Base-by-base conservation (phyloP, 2,888 invertebrate genomes). In the Callyntrura guangdongensis region DNA sequence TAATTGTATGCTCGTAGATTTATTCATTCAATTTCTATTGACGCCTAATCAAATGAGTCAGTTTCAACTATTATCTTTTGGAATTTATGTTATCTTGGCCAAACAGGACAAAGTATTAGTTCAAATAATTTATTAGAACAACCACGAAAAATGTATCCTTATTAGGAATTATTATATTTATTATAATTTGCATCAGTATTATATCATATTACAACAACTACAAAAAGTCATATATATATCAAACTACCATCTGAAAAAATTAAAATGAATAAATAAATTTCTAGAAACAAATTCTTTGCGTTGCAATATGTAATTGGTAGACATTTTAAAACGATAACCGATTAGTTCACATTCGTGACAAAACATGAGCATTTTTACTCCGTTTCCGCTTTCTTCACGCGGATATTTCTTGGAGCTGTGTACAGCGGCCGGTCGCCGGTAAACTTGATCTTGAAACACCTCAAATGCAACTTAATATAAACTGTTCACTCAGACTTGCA, bases 151-250 rank as follows among this genome's bases (percentile, higher is more conserved):
- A 79, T 53, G 86, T 82, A 69, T 72, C 82, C 84, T 89, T 67
- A 72, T 79, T 87, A 59, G 64, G 79, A 61, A 45, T 56, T 77
- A 56, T 89, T 61, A 86, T 90, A 90, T 86, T 90, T 86, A 86
- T 90, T 90, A 72, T 86, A 89, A 86, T 90, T 90, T 90, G 81
- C 69, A 90, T 90, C 90, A 90, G 90, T 90, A 90, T 90, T 90
- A 90, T 86, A 89, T 90, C 81, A 82, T 86, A 86, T 79, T 79
- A 61, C 59, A 81, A 69, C 86, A 90, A 81, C 81, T 81, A 90
- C 86, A 59, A 90, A 86, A 79, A 90, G 84, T 85, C 85, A 90
- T 69, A 85, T 90, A n/a, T n/a, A 83, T 77, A 89, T 85, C 89
- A 90, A 85, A 90, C 86, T 86, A 86, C 86, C 49, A 82, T 86